phyloP scores from a whole-genome alignment of 2,113 vertebrate genomes.

The Callopanchax toddi region DNA sequence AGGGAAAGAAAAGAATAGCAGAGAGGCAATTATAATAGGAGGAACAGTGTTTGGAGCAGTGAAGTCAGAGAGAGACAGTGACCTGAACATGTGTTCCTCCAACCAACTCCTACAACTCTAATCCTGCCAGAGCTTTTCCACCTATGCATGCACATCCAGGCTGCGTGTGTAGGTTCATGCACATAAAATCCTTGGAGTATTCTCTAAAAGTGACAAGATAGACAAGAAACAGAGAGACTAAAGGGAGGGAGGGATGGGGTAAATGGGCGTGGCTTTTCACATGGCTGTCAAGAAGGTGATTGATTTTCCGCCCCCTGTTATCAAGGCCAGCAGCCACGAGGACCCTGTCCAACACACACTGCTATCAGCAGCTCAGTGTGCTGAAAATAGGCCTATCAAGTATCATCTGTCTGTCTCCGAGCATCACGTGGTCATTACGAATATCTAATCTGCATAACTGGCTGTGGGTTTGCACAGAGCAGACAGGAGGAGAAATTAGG shows the following conservation, averaged over 20 bases:
- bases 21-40: conserved; percentile 28
- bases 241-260: conserved; percentile 2
- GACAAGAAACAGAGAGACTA: conserved; percentile 14
- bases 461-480: conserved; percentile 20
- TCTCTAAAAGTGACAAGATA: conserved; percentile 28
- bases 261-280: conserved; percentile 41
- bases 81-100: conserved; percentile 74
- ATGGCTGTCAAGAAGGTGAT: conserved; percentile 69
- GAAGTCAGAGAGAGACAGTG: conserved; percentile 57
- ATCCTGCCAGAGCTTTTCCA: conserved; percentile 63
- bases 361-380: conserved; percentile 40
- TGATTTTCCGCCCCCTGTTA: conserved; percentile 71
- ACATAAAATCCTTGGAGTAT: conserved; percentile 1
- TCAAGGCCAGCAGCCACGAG: conserved; percentile 68
- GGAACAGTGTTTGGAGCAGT: conserved; percentile 58
- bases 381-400: conserved; percentile 63
- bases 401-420: conserved; percentile 40
- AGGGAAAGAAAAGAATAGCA: conserved; percentile 42
- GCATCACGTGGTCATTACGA: conserved; percentile 44
- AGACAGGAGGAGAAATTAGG: conserved; percentile 36
- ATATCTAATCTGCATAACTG: conserved; percentile 59
- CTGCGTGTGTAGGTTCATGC: conserved; percentile 8
- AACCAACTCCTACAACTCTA: conserved; percentile 65
- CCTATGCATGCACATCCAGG: conserved; percentile 7
- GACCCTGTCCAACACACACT: conserved; percentile 46